These are phyloP conservation scores for Drosophila cognata DNA, from an alignment of 2,888 invertebrate species.

Conservation along the genomic window DNA sequence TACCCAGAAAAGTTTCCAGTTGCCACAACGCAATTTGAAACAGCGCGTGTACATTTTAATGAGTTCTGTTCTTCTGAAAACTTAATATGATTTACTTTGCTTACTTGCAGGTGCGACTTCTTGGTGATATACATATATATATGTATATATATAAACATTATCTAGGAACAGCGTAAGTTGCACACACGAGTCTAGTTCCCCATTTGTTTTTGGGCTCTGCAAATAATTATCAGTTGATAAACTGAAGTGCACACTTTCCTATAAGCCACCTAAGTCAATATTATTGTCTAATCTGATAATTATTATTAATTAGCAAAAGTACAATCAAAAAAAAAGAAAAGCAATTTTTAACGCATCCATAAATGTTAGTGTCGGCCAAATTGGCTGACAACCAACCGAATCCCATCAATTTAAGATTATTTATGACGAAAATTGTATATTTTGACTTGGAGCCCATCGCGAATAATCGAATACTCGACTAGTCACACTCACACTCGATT, in stretches of 20 bases:
- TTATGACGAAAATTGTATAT: slow-evolving; percentile 36
- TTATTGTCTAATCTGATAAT: slow-evolving; percentile 52
- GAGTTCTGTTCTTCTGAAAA: not conserved
- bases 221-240: slow-evolving; percentile 38
- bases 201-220: slow-evolving; percentile 14
- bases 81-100: slow-evolving; percentile 7
- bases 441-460: slow-evolving; percentile 18
- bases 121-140: not conserved
- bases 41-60: slow-evolving; percentile 11
- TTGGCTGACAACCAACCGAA: slow-evolving; percentile 15
- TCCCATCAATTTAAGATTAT: slow-evolving; percentile 47
- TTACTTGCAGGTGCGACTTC: slow-evolving; percentile 13
- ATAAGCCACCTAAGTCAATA: slow-evolving; percentile 45
- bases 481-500: slow-evolving; percentile 19
- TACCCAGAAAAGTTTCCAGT: slow-evolving; percentile 19
- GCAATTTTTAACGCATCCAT: slow-evolving; percentile 20
- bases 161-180: not conserved
- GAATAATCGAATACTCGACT: not conserved
- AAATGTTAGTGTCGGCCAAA: slow-evolving; percentile 8
- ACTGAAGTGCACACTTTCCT: slow-evolving; percentile 41
- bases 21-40: slow-evolving; percentile 39
- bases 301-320: slow-evolving; percentile 51
- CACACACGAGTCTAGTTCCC: not conserved
- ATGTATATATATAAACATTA: not conserved
- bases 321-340: not conserved